These are phyloP conservation scores for Tiaroga cobitis DNA, from an alignment of 2,797 vertebrate species.

Conservation along the genomic window DNA sequence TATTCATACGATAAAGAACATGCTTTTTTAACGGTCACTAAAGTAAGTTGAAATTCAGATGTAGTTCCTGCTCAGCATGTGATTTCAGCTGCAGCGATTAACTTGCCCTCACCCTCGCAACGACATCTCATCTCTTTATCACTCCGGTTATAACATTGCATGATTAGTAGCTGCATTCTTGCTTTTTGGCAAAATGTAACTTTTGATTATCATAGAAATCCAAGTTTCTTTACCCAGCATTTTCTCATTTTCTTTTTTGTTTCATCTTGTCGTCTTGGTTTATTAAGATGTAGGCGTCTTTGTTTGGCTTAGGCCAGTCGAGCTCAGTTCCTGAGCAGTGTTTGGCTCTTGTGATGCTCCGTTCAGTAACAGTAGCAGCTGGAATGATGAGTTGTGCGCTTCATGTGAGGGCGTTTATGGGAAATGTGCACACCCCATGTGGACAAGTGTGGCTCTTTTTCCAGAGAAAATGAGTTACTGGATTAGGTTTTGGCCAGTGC, in stretches of 20 bases:
- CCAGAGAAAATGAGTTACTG: neutral
- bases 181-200: neutral
- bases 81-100: neutral
- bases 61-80: neutral
- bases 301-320: neutral
- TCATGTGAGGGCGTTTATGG: constrained; percentile 46
- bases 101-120: neutral
- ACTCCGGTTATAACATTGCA: neutral
- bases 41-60: neutral
- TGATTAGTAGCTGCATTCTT: neutral
- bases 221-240: neutral
- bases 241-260: neutral
- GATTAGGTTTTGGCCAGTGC: neutral
- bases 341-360: constrained; percentile 14
- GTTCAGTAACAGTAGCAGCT: constrained; percentile 58
- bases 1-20: neutral
- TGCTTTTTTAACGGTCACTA: neutral
- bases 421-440: neutral
- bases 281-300: neutral
- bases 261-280: neutral
- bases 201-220: neutral
- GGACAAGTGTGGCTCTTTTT: neutral
- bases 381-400: constrained; percentile 52
- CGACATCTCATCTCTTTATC: neutral
- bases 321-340: neutral